Evolutionary conservation across 2,113 vertebrate species (phyloP), one percentile per base, ranked within the genome.

Genomic region (Aptenodytes forsteri): DNA sequence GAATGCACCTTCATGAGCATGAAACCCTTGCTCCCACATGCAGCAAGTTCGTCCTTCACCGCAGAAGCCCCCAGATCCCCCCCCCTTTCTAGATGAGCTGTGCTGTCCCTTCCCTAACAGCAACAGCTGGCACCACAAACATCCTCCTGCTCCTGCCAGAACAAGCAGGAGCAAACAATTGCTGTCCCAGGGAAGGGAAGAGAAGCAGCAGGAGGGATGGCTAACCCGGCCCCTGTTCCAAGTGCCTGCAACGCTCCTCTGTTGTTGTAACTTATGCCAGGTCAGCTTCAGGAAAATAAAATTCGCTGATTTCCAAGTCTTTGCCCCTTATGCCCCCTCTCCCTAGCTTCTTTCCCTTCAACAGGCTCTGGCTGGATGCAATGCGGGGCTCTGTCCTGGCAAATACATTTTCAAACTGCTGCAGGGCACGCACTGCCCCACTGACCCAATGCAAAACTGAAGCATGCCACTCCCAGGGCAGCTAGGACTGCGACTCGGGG

Each of bases 401-500:
- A 59, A n/a, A 46, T 23, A 26, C 2, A 29, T 56, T 78, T 86
- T 81, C 40, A 42, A 14, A 64, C 14, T 16, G 21, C 36, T 85
- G 58, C 44, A 50, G 75, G 10, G 16, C 46, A 38, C 1, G 0
- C 11, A 4, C 46, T 55, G 56, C 19, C n/a, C 23, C 32, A 6
- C 11, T 26, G 50, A 13, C 16, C 16, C 15, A 21, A 2, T 3
- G 19, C 11, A 27, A 72, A 55, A 64, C 7, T 11, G 34, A 50
- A 34, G 29, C 0, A 4, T n/a, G 36, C 8, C 0, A 3, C 11
- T 79, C 25, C 49, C 27, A 29, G n/a, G 16, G 23, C 19, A 59
- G 70, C 42, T 27, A 32, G 65, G 34, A 27, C 23, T 64, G 22
- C 0, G 2, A 59, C 18, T 7, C 0, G 0, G 18, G n/a, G 16